phyloP scores from a whole-genome alignment of 2,113 vertebrate species.

The Prinia subflava region DNA sequence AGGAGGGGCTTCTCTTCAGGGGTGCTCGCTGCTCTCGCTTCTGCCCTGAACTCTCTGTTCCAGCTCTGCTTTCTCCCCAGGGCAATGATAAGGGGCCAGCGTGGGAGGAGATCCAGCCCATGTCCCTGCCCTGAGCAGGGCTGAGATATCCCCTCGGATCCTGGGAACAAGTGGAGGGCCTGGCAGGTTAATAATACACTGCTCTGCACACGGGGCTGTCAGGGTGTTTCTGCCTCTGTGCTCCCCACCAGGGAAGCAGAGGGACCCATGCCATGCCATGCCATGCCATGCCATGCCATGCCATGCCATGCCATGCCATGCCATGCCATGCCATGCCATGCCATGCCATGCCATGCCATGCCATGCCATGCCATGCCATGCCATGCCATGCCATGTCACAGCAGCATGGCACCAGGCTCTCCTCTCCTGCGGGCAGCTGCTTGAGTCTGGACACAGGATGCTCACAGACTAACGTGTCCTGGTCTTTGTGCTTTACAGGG shows the following conservation, averaged over 20 bases:
- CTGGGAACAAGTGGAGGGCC: neutral
- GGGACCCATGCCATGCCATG: rapidly evolving
- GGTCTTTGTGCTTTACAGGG: neutral
- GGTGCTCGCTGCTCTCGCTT: neutral
- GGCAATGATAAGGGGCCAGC: neutral
- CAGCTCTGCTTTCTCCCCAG: neutral
- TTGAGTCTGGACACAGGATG: neutral
- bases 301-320: neutral
- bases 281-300: neutral
- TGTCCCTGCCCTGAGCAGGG: neutral
- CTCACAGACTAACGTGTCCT: neutral
- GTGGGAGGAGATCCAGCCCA: neutral
- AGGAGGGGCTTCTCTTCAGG: neutral
- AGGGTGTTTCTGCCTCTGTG: neutral
- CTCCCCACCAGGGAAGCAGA: neutral
- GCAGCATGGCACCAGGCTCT: too few species aligned
- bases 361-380: neutral
- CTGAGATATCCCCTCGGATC: neutral
- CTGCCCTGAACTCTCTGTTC: neutral
- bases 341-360: neutral
- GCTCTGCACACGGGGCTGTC: rapidly evolving
- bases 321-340: neutral
- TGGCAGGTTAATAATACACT: too few species aligned
- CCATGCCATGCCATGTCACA: neutral
- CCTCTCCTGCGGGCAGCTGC: neutral